Base-by-base conservation (phyloP, 2,797 vertebrate species). In the Xenentodon cancila region DNA sequence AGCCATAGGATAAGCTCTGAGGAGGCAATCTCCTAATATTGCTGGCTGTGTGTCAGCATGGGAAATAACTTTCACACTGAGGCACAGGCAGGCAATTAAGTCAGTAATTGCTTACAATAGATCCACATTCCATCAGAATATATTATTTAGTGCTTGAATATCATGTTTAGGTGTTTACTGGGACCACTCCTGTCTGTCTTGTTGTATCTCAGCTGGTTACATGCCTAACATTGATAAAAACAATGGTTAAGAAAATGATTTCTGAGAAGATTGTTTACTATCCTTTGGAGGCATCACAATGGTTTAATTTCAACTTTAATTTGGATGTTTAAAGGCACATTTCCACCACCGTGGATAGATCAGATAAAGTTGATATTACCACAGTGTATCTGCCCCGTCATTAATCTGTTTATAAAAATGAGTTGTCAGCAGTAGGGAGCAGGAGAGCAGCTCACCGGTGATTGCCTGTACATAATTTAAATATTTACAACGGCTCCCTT, bases 391-490 rank as follows among this genome's bases (percentile, higher is more conserved):
- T 58, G 18, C 8, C 18, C 17, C 54, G 21, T 46, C 54, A 71
- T 71, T 51, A 64, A 60, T 66, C 55, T 52, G 34, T 79, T 57
- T 21, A 55, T 53, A 58, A 64, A 32, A 71, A 54, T 44, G 46
- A 15, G 20, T 63, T 25, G 7, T 68, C 45, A 59, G 49, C 27
- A 54, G 62, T 40, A 46, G 53, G 32, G 57, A 20, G 2, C 32
- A 34, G 19, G 68, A 51, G 19, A 73, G 30, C 20, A 40, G 19
- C 45, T 65, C 22, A 44, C 44, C 7, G 2, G 43, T 51, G 54
- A 80, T 64, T 73, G 51, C 32, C 55, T 58, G 43, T 52, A 47
- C 22, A 47, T 57, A 12, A 75, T 75, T 76, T 61, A 64, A 75
- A 78, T 68, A 81, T 82, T 72, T 64, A 56, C 7, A 32, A 7